Evolutionary conservation across 2,888 invertebrate genomes (phyloP).

Genomic region (Melanargia galathea): DNA sequence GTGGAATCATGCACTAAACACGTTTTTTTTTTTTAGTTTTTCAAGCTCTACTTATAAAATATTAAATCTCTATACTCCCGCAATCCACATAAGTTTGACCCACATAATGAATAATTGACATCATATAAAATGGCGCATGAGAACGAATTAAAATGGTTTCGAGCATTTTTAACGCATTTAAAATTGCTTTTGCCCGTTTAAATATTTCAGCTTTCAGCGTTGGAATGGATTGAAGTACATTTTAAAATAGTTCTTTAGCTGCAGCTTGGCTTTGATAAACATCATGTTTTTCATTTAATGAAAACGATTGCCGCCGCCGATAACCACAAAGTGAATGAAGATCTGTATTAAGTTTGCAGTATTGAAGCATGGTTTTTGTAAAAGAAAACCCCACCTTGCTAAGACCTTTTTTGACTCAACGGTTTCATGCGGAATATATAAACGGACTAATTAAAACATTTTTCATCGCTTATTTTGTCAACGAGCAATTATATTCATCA

Average conservation of each 20-base stretch:
- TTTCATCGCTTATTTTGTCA: neutral
- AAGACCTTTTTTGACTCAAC: constrained; percentile 2
- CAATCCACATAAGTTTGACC: neutral
- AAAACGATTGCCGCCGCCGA: constrained; percentile 24
- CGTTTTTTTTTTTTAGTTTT: neutral
- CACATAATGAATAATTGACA: constrained; percentile 17
- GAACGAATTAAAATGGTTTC: constrained; percentile 10
- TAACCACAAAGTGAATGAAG: constrained; percentile 27
- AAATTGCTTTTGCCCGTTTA: constrained; percentile 25
- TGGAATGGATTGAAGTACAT: constrained; percentile 23
- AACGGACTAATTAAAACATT: constrained; percentile 7
- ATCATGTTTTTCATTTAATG: constrained; percentile 28
- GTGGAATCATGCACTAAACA: too few relatives aligned
- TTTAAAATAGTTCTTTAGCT: constrained; percentile 25
- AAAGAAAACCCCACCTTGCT: neutral
- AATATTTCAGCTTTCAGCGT: constrained; percentile 23
- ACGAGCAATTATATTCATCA: too few relatives aligned
- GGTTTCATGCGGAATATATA: neutral
- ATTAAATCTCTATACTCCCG: constrained; percentile 1
- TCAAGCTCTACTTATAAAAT: neutral
- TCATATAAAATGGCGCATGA: constrained; percentile 3
- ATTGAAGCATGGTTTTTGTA: neutral
- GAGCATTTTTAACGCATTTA: constrained; percentile 20
- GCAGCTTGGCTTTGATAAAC: constrained; percentile 27
- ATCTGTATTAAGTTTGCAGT: constrained; percentile 1